Conservation (phyloP, 2,888 invertebrate genomes). For the Beris chalybata region DNA sequence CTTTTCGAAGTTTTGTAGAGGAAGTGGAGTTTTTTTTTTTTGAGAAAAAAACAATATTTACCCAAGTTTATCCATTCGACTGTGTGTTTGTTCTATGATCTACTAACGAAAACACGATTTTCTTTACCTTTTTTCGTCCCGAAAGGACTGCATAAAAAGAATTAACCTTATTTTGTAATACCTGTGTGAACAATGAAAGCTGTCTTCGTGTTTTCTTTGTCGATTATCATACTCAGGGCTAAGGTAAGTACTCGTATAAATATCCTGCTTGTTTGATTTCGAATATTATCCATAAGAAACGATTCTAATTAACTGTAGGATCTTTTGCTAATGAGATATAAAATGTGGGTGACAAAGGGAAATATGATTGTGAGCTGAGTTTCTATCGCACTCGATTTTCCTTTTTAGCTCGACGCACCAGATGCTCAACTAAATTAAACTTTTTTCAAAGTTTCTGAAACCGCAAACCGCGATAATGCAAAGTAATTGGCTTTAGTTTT, state of each 20-base stretch:
- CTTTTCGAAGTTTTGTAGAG: no score
- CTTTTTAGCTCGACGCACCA: no score
- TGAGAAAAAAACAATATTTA: conserved; percentile 9
- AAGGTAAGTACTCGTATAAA: conserved; percentile 48
- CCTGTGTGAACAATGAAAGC: conserved; percentile 48
- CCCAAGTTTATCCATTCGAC: conserved; percentile 7
- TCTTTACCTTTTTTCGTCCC: not conserved
- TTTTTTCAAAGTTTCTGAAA: no score
- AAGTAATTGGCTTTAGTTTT: no score
- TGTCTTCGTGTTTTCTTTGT: conserved; percentile 50
- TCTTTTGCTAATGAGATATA: not conserved
- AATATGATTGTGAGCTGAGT: no score
- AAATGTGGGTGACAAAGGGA: no score
- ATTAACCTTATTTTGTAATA: not conserved
- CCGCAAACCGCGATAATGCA: no score
- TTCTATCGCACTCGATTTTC: no score
- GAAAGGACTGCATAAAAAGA: conserved; percentile 1
- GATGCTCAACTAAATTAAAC: no score
- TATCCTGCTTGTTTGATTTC: conserved; percentile 5
- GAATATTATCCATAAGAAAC: conserved; percentile 4
- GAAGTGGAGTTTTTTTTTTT: not conserved
- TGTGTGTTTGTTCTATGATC: conserved; percentile 6
- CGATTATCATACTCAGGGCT: conserved; percentile 52
- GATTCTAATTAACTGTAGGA: conserved; percentile 7
- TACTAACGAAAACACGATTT: not conserved